Percentiles rank a stretch among this genome's conserved stretches.
These are phyloP conservation scores for Nettapus auritus DNA, from an alignment of 2,113 vertebrate genomes.

Conservation along the genomic window DNA sequence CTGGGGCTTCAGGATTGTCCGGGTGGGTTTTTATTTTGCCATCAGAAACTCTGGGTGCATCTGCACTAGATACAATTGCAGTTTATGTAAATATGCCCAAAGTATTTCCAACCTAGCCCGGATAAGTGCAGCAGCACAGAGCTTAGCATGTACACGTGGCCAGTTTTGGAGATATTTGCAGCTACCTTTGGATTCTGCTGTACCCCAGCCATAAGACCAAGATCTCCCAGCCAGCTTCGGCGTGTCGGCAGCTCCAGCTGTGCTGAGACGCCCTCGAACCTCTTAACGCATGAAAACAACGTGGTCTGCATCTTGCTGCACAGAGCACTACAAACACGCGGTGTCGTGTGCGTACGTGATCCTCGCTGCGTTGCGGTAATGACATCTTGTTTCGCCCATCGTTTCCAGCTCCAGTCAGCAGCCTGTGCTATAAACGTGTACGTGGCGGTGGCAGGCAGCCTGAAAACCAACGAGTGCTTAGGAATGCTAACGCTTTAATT, in stretches of 20 bases:
- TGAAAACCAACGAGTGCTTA: background rate
- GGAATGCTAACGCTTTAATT: background rate
- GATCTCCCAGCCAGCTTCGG: background rate
- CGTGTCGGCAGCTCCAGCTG: background rate
- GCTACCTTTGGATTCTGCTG: background rate
- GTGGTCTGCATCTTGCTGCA: background rate
- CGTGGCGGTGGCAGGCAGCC: background rate
- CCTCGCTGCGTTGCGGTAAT: background rate
- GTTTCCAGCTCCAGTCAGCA: background rate
- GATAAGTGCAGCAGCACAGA: background rate
- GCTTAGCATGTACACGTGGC: too few relatives aligned
- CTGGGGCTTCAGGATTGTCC: background rate
- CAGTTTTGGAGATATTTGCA: background rate
- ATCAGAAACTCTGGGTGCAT: background rate
- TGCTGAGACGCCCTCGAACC: background rate
- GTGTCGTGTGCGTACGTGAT: background rate
- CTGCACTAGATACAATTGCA: background rate
- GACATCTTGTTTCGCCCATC: background rate
- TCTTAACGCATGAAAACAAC: background rate
- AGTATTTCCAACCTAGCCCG: background rate
- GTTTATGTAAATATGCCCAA: background rate
- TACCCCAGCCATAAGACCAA: fast-evolving
- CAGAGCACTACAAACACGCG: background rate
- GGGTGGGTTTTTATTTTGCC: background rate
- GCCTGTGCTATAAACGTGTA: background rate